A percentile compares a stretch with the other conserved stretches of the same genome.
These are phyloP conservation scores for Vireo altiloquus DNA, from an alignment of 2,113 vertebrate genomes.

Conservation along the genomic window DNA sequence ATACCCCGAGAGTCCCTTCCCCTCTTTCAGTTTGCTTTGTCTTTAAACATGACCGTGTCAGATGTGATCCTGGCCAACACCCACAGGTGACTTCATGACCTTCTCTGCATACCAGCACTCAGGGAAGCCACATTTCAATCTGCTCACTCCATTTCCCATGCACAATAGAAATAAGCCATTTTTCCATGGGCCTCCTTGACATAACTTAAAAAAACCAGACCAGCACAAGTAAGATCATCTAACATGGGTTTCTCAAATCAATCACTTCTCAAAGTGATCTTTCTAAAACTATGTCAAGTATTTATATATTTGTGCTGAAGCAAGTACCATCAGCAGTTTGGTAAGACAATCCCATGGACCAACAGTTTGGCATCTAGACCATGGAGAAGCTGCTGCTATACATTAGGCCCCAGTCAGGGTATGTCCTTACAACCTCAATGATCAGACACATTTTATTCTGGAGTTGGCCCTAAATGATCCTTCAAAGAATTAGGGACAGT, in stretches of 20 bases:
- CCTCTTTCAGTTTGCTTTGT: conserved; percentile 45
- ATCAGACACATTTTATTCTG: not conserved
- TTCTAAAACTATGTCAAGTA: not conserved
- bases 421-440: fast-evolving
- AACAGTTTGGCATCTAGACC: not conserved
- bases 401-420: not conserved
- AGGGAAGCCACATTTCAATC: not conserved
- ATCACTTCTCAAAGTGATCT: not conserved
- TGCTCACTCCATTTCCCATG: not conserved
- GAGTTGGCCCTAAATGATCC: not conserved
- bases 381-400: not conserved
- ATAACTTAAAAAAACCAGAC: not conserved
- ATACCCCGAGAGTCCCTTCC: conserved; percentile 1
- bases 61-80: not conserved
- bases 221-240: not conserved
- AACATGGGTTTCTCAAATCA: not conserved
- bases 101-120: not conserved
- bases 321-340: not conserved
- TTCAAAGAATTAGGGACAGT: not conserved
- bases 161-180: not conserved
- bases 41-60: conserved; percentile 29
- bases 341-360: not conserved
- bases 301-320: not conserved
- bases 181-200: not conserved
- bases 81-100: not conserved